A percentile compares a stretch with the other conserved stretches of the same genome.
Evolutionary conservation across 30 jellyfish, hydroid and myxozoan genomes (phyloP).

Genomic region (Turritopsis dohrnii): DNA sequence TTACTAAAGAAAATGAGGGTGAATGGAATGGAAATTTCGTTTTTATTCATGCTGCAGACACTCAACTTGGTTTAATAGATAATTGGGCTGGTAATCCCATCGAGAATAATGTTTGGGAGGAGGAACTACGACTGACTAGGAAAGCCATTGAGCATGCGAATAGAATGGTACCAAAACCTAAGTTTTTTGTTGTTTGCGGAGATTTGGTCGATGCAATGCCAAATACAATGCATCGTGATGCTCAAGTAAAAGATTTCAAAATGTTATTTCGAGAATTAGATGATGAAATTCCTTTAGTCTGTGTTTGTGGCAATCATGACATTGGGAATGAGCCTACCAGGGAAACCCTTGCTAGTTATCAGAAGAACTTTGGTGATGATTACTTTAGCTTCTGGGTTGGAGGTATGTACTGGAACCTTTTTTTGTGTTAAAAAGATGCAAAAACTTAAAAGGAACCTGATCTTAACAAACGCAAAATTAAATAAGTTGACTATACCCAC

Average conservation of each 20-base stretch:
- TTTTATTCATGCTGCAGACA: conserved; percentile 86
- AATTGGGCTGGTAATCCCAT: conserved; percentile 74
- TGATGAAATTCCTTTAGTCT: conserved; percentile 49
- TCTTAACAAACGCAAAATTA: too few relatives aligned
- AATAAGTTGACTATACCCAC: too few relatives aligned
- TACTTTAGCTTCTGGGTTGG: conserved; percentile 67
- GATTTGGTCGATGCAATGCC: conserved; percentile 90
- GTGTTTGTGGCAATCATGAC: conserved; percentile 95
- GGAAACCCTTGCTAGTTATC: conserved; percentile 44
- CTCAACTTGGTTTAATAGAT: conserved; percentile 85
- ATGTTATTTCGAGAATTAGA: conserved; percentile 40
- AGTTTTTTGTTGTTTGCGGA: conserved; percentile 83
- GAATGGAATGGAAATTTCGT: conserved; percentile 29
- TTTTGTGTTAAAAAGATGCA: not conserved
- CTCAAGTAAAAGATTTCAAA: conserved; percentile 60
- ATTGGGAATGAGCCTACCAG: conserved; percentile 81
- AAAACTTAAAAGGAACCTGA: too few relatives aligned
- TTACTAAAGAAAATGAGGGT: not conserved
- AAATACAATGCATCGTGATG: conserved; percentile 42
- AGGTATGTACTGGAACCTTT: conserved; percentile 34
- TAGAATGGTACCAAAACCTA: conserved; percentile 62
- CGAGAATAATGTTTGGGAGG: conserved; percentile 57
- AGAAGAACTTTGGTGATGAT: conserved; percentile 70
- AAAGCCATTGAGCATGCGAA: conserved; percentile 57
- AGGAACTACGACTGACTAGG: conserved; percentile 70